These are phyloP conservation scores for Sebastes ruberrimus DNA, from an alignment of 2,797 vertebrate genomes.

Conservation along the genomic window DNA sequence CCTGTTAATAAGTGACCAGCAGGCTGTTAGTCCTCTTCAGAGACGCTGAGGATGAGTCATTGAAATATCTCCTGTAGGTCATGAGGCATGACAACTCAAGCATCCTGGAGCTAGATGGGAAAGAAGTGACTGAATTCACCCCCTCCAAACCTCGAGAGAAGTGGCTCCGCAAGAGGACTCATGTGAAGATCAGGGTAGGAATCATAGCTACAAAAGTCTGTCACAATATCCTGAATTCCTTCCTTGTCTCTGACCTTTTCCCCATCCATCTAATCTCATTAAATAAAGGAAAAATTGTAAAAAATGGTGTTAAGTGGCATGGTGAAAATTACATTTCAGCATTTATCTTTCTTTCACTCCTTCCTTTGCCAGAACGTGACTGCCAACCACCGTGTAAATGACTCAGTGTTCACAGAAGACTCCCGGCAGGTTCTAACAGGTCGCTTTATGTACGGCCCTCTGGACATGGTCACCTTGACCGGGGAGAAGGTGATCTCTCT, in stretches of 20 bases:
- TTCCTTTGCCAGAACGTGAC: constrained; percentile 89
- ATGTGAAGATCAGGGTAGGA: constrained; percentile 93
- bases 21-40: neutral
- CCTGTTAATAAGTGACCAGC: neutral
- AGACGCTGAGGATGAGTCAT: constrained; percentile 42
- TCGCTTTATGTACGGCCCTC: constrained; percentile 97
- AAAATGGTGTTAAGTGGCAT: neutral
- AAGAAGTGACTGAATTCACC: constrained; percentile 96
- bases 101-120: constrained; percentile 95
- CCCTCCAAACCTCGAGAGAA: constrained; percentile 98
- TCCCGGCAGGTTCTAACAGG: constrained; percentile 89
- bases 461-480: constrained; percentile 98
- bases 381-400: constrained; percentile 96
- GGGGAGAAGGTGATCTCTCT: constrained; percentile 91
- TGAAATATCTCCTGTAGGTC: constrained; percentile 80
- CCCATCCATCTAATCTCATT: neutral
- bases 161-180: constrained; percentile 97
- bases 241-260: neutral
- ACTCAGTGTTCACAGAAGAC: constrained; percentile 92
- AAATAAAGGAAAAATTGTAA: neutral
- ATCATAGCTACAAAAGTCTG: neutral
- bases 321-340: neutral
- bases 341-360: neutral
- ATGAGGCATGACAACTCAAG: constrained; percentile 97
- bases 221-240: neutral